Evolutionary conservation across 2,888 invertebrate genomes (phyloP).

Genomic region (Pachymerium ferrugineum): DNA sequence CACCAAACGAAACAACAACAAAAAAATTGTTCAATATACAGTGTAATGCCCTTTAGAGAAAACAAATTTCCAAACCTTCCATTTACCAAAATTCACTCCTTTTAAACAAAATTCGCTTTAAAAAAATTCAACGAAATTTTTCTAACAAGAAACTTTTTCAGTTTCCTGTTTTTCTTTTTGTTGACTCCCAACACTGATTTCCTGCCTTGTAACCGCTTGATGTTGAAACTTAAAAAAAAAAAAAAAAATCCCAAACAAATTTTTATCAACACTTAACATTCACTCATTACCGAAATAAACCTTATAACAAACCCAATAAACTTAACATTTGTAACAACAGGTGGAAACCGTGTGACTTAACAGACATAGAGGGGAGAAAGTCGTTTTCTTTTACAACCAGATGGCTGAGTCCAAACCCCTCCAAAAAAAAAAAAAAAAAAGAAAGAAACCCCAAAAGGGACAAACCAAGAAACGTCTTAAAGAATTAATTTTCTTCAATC

Average conservation of each 20-base stretch:
- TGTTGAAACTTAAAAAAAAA: not conserved
- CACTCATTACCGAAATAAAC: too few species aligned
- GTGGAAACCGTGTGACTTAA: not conserved
- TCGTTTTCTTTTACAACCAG: not conserved
- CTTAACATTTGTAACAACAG: not conserved
- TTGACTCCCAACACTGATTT: not conserved
- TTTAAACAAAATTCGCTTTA: not conserved
- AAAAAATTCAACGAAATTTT: not conserved
- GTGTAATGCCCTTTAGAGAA: too few species aligned
- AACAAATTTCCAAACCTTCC: too few species aligned
- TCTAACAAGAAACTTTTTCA: not conserved
- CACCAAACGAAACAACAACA: too few species aligned
- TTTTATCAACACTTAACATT: too few species aligned
- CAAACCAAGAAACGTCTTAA: too few species aligned
- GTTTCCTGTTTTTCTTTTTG: slow-evolving; percentile 13
- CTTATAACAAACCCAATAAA: not conserved
- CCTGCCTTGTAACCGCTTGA: not conserved
- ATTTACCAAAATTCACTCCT: too few species aligned
- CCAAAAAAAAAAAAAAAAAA: too few species aligned
- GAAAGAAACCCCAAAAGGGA: too few species aligned
- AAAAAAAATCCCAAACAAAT: too few species aligned
- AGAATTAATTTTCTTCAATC: too few species aligned
- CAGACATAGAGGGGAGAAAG: not conserved
- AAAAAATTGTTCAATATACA: too few species aligned
- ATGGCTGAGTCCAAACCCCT: not conserved